Evolutionary conservation across 2,888 invertebrate genomes (phyloP).

Genomic region (Nezara viridula): DNA sequence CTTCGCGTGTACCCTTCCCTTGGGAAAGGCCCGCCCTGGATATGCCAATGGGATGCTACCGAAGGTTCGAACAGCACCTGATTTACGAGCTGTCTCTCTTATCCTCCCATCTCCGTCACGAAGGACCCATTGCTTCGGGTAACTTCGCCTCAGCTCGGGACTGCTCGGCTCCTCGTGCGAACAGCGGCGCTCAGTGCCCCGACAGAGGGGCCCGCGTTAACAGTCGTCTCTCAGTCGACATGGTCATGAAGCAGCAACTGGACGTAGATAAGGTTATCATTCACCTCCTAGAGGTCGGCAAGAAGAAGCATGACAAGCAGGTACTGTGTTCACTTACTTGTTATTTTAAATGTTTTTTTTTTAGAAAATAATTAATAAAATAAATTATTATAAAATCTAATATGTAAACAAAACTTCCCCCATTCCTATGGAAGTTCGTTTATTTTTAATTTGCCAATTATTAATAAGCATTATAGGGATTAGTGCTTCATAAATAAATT

Average conservation of each 20-base stretch:
- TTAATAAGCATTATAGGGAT: no score
- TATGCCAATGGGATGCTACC: slow-evolving; percentile 10
- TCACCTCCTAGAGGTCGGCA: slow-evolving; percentile 66
- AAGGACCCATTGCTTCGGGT: neutral
- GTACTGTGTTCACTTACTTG: slow-evolving; percentile 58
- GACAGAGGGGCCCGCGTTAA: slow-evolving; percentile 43
- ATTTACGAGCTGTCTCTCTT: slow-evolving; percentile 39
- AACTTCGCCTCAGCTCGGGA: neutral
- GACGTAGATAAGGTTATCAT: slow-evolving; percentile 67
- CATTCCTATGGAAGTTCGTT: neutral
- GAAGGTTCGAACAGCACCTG: slow-evolving; percentile 11
- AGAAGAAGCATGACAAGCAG: slow-evolving; percentile 67
- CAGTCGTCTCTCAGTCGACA: slow-evolving; percentile 40
- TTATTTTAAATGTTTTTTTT: neutral
- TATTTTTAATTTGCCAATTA: no score
- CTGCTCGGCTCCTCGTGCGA: neutral
- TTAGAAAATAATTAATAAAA: neutral
- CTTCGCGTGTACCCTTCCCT: neutral
- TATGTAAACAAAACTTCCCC: neutral
- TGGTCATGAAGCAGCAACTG: slow-evolving; percentile 66
- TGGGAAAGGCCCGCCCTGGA: neutral
- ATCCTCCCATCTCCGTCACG: slow-evolving; percentile 47
- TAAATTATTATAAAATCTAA: neutral
- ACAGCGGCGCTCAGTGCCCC: slow-evolving; percentile 22
- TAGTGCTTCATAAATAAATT: no score